Base-by-base conservation (phyloP, 2,797 vertebrate genomes). In the Decapterus maruadsi region DNA sequence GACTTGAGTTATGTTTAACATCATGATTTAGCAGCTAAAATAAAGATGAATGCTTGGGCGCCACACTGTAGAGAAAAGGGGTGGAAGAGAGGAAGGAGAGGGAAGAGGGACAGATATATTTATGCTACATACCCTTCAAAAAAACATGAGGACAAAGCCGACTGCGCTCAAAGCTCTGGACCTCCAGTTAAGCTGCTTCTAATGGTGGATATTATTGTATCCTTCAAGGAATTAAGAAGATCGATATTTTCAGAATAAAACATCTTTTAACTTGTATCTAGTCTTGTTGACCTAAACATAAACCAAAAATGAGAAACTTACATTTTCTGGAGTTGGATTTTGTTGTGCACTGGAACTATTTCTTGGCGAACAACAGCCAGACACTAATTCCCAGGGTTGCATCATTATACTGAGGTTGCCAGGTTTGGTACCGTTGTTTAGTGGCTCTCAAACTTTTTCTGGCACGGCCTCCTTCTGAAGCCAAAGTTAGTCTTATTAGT, bases 1-100 rank as follows among this genome's bases (percentile, higher is more conserved):
- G 78, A 75, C 70, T 70, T 80, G 81, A 86, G 74, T 88, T 88
- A 80, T 89, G 88, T 86, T 87, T 81, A 83, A 89, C 85, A 72
- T 86, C 69, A 79, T 73, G 64, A 86, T 90, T 83, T 77, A 81
- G 75, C 63, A 22, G 46, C 74, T 77, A 8, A 76, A 79, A 89
- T 87, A 64, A 87, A 77, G 82, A 91, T 42, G 51, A 82, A 89
- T 89, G 81, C 20, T 58, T 26, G 22, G 36, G 36, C 4, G 10
- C 40, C 17, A 2, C 2, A 53, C 14, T 48, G 46, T n/a, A 50
- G 26, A 67, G 11, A 22, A 38, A 17, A 48, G 46, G 13, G 13
- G 8, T 46, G 19, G 40, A 40, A 17, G 31, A 48, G 20, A 42
- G 54, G 42, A 2, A 58, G 36, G 22, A 16, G 6, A 46, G 53